phyloP scores from a whole-genome alignment of 2,888 invertebrate species.

The Spatulosminthurus flaviceps region DNA sequence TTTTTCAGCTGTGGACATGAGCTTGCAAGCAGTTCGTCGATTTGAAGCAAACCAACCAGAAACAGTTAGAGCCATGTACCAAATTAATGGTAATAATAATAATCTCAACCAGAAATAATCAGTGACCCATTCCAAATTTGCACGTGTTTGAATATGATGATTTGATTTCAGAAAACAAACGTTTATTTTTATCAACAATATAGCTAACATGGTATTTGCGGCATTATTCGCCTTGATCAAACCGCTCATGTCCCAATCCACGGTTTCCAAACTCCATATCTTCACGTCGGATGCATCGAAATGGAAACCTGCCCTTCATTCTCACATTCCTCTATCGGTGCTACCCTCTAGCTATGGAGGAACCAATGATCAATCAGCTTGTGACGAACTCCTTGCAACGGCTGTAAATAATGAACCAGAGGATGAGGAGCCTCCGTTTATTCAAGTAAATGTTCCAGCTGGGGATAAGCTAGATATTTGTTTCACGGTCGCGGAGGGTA shows the following conservation, averaged over 20 bases:
- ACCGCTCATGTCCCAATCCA: constrained; percentile 34
- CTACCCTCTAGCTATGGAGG: constrained; percentile 33
- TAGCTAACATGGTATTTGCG: constrained; percentile 33
- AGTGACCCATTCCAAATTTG: too few species aligned
- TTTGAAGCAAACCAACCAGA: constrained; percentile 24
- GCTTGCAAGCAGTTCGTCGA: constrained; percentile 2
- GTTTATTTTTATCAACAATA: neutral
- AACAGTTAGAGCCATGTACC: constrained; percentile 11
- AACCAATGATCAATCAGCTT: constrained; percentile 1
- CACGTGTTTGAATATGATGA: too few species aligned
- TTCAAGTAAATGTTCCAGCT: constrained; percentile 35
- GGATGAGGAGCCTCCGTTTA: constrained; percentile 21
- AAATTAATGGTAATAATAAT: constrained; percentile 37
- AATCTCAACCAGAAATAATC: too few species aligned
- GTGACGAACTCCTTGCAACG: neutral
- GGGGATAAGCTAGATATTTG: constrained; percentile 31
- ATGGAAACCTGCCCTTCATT: constrained; percentile 28
- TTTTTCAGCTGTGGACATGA: constrained; percentile 35
- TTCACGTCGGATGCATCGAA: constrained; percentile 8
- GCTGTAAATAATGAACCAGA: neutral
- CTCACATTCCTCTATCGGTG: constrained; percentile 2
- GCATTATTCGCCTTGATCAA: constrained; percentile 40
- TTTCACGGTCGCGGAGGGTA: constrained; percentile 24
- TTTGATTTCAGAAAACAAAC: too few species aligned
- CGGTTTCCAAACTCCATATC: constrained; percentile 35